These are phyloP conservation scores for Sardinella longiceps DNA, from an alignment of 2,797 vertebrate species.

Conservation along the genomic window DNA sequence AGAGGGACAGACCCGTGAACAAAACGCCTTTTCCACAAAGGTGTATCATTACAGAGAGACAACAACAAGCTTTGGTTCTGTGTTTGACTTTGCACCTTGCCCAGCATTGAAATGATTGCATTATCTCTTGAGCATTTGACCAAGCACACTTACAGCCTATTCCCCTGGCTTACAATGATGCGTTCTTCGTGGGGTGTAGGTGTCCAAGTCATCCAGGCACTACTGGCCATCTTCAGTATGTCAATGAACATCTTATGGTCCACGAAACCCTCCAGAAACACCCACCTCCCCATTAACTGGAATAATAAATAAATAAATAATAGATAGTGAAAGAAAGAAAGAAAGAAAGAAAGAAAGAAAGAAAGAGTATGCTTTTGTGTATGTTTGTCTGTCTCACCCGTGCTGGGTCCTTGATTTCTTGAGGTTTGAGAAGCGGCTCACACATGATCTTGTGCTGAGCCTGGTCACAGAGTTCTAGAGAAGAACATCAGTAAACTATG, in stretches of 20 bases:
- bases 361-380: too few relatives aligned
- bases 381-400: neutral
- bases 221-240: neutral
- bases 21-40: neutral
- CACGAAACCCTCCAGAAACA: neutral
- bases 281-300: neutral
- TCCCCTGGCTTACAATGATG: neutral
- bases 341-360: too few relatives aligned
- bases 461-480: conserved; percentile 6
- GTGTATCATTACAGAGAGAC: too few relatives aligned
- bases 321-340: too few relatives aligned
- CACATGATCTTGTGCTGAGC: neutral
- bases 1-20: neutral
- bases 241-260: neutral
- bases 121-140: neutral
- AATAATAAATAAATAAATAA: neutral
- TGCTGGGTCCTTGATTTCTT: neutral
- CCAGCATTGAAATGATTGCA: neutral
- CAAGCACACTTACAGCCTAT: conserved; percentile 4
- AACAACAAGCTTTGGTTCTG: too few relatives aligned
- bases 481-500: neutral
- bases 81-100: too few relatives aligned
- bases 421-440: neutral
- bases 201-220: neutral
- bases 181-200: neutral